Percentiles rank a stretch among this genome's conserved stretches.
phyloP scores from a whole-genome alignment of 1,140 invertebrate species.

The Chlorops oryzae region DNA sequence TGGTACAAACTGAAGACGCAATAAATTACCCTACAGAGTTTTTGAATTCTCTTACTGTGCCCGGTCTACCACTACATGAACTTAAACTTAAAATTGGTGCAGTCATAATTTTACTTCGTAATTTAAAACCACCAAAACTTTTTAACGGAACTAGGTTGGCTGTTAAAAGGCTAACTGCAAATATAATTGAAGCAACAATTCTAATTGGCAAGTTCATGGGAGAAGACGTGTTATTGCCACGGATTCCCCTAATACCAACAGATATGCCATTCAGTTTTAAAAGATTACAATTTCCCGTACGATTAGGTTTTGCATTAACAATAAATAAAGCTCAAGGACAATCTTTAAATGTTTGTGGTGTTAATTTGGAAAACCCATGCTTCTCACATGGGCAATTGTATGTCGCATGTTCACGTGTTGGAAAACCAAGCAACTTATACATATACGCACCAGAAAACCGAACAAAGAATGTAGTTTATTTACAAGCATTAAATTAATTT shows the following conservation, averaged over 20 bases:
- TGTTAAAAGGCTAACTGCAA: slow-evolving; percentile 42
- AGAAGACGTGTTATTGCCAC: slow-evolving; percentile 46
- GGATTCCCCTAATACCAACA: slow-evolving; percentile 35
- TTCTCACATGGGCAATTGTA: slow-evolving; percentile 50
- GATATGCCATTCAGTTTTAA: slow-evolving; percentile 33
- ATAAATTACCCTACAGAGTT: slow-evolving; percentile 48
- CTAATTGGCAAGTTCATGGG: slow-evolving; percentile 45
- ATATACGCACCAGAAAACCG: slow-evolving; percentile 33
- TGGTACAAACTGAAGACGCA: slow-evolving; percentile 33
- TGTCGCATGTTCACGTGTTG: slow-evolving; percentile 49
- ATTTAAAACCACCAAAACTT: slow-evolving; percentile 46
- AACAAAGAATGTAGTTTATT: slow-evolving; percentile 41
- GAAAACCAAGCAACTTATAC: slow-evolving; percentile 43
- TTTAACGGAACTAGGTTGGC: slow-evolving; percentile 49
- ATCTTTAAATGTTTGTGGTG: slow-evolving; percentile 34
- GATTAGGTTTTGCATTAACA: slow-evolving; percentile 51
- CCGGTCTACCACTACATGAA: slow-evolving; percentile 43
- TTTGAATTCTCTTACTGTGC: slow-evolving; percentile 44
- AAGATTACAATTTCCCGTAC: slow-evolving; percentile 48
- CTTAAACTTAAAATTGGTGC: slow-evolving; percentile 46
- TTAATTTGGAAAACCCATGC: slow-evolving; percentile 38
- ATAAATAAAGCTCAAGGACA: slow-evolving; percentile 57
- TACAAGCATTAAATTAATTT: slow-evolving; percentile 5
- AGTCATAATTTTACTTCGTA: slow-evolving; percentile 47
- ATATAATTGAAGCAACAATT: slow-evolving; percentile 49